phyloP scores from a whole-genome alignment of 2,888 invertebrate genomes.

The Temnothorax unifasciatus region DNA sequence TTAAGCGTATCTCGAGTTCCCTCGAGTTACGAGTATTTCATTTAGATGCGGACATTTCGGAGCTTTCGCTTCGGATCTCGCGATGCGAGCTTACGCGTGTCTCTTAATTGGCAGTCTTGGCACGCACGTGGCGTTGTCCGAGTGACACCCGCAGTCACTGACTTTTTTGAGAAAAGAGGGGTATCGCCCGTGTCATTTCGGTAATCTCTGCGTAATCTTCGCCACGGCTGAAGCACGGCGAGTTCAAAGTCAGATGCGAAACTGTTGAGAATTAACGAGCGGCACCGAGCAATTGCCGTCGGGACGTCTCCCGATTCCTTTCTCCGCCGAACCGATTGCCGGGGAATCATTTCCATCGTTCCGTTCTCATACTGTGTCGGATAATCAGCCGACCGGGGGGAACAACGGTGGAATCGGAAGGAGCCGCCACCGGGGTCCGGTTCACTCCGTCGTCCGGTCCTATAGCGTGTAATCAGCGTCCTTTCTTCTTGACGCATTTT shows the following conservation, averaged over 20 bases:
- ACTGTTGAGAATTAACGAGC: constrained; percentile 53
- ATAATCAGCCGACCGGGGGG: constrained; percentile 40
- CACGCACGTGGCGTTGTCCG: constrained; percentile 12
- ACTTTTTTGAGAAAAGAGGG: constrained; percentile 3
- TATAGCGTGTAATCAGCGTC: constrained; percentile 63
- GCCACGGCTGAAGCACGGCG: constrained; percentile 36
- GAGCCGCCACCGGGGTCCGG: constrained; percentile 25
- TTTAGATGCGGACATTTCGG: background rate
- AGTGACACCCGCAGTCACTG: constrained; percentile 37
- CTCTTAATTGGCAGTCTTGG: background rate
- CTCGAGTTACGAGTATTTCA: background rate
- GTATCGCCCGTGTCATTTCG: constrained; percentile 34
- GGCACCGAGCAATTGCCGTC: constrained; percentile 49
- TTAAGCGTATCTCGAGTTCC: background rate
- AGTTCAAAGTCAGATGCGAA: constrained; percentile 48
- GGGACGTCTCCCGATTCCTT: constrained; percentile 46
- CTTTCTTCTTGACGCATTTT: constrained; percentile 57
- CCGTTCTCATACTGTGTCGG: constrained; percentile 36
- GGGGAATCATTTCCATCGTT: constrained; percentile 29
- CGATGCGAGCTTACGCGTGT: constrained; percentile 23
- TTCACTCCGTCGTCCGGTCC: constrained; percentile 2
- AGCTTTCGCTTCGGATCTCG: background rate
- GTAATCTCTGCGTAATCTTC: constrained; percentile 10
- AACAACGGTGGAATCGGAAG: constrained; percentile 48
- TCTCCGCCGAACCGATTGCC: constrained; percentile 52